Evolutionary conservation across 2,888 invertebrate genomes (phyloP).

Genomic region (Chloroclysta siterata): DNA sequence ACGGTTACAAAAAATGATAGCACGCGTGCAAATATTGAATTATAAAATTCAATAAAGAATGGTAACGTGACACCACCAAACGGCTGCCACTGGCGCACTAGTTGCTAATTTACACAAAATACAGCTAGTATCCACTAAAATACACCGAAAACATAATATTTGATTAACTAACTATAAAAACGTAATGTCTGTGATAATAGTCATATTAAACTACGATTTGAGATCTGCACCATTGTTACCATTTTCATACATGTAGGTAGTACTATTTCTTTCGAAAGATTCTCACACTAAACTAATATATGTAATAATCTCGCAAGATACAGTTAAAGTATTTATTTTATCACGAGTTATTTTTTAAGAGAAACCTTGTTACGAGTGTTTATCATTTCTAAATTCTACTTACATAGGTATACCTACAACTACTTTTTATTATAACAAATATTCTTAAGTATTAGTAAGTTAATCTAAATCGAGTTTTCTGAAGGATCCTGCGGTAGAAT

Average conservation of each 20-base stretch:
- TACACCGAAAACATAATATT: slow-evolving; percentile 1
- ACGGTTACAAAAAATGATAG: slow-evolving; percentile 20
- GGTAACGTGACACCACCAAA: slow-evolving; percentile 83
- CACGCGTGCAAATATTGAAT: slow-evolving; percentile 27
- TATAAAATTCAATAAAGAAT: slow-evolving; percentile 54
- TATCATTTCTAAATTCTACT: background rate
- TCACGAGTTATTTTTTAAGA: background rate
- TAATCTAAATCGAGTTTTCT: slow-evolving; percentile 93
- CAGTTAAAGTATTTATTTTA: background rate
- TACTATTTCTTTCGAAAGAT: background rate
- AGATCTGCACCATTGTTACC: slow-evolving; percentile 30
- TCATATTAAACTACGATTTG: slow-evolving; percentile 12
- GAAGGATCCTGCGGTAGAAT: slow-evolving; percentile 92
- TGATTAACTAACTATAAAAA: slow-evolving; percentile 4
- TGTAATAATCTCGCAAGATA: slow-evolving; percentile 1
- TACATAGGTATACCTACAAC: background rate
- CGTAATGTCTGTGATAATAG: slow-evolving; percentile 10
- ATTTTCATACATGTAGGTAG: slow-evolving; percentile 2
- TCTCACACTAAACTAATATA: background rate
- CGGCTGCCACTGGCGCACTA: slow-evolving; percentile 75
- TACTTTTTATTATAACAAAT: no score
- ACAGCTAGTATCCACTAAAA: slow-evolving; percentile 12
- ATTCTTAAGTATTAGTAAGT: background rate
- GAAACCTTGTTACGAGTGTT: background rate
- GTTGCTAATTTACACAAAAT: slow-evolving; percentile 46